Conservation (phyloP, 1,140 invertebrate species). For the Drosophila micromelanica region DNA sequence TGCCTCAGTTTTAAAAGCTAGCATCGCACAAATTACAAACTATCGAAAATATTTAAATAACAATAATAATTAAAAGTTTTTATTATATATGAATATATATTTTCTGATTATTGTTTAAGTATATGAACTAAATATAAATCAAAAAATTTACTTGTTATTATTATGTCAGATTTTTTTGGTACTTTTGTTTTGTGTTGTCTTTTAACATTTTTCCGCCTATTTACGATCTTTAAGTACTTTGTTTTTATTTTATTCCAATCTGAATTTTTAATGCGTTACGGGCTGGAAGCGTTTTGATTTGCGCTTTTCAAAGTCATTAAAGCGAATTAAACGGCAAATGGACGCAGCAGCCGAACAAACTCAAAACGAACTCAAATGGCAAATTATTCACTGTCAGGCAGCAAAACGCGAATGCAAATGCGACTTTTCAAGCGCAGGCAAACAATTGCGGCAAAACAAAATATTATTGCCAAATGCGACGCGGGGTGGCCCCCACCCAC, state of each 20-base stretch:
- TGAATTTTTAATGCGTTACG: slow-evolving; percentile 20
- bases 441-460: slow-evolving; percentile 57
- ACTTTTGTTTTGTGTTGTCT: not conserved
- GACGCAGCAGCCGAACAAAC: slow-evolving; percentile 33
- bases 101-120: too few relatives aligned
- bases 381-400: slow-evolving; percentile 82
- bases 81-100: too few relatives aligned
- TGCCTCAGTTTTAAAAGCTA: too few relatives aligned
- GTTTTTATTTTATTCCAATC: slow-evolving; percentile 12
- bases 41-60: too few relatives aligned
- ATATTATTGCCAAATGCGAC: slow-evolving; percentile 77
- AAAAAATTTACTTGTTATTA: too few relatives aligned
- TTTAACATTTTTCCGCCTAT: slow-evolving; percentile 7
- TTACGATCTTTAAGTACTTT: not conserved
- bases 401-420: slow-evolving; percentile 42
- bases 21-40: too few relatives aligned
- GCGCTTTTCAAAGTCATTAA: slow-evolving; percentile 76
- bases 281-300: slow-evolving; percentile 55
- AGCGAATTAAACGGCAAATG: slow-evolving; percentile 57
- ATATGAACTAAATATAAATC: too few relatives aligned
- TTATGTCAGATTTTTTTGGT: not conserved
- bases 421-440: slow-evolving; percentile 17
- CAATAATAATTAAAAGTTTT: too few relatives aligned
- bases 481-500: not conserved
- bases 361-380: slow-evolving; percentile 65